Evolutionary conservation across 2,113 vertebrate genomes (phyloP).

Genomic region (Dasyornis broadbenti): DNA sequence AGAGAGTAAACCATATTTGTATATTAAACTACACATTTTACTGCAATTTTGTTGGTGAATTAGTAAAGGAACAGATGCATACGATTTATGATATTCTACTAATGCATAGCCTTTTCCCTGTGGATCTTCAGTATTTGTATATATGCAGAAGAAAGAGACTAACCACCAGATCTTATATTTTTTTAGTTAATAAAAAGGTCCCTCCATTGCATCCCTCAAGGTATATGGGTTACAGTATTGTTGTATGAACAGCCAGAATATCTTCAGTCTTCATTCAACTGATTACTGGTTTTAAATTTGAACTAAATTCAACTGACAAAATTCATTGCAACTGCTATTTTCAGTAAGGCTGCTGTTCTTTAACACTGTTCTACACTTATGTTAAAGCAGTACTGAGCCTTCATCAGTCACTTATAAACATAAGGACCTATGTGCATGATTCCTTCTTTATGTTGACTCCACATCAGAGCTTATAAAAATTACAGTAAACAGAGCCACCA

Average conservation of each 20-base stretch:
- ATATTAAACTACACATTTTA: not conserved
- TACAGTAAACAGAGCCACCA: not conserved
- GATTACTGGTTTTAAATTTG: not conserved
- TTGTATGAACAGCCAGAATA: not conserved
- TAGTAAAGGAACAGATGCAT: not conserved
- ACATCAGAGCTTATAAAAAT: not conserved
- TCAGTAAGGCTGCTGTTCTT: not conserved
- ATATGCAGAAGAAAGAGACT: not conserved
- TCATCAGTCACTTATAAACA: not conserved
- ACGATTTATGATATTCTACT: not conserved
- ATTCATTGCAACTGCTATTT: not conserved
- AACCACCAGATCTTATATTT: not conserved
- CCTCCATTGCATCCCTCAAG: not conserved
- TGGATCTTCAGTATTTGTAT: not conserved
- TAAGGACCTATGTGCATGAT: not conserved
- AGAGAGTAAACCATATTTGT: not conserved
- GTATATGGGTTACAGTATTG: not conserved
- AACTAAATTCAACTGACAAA: not conserved
- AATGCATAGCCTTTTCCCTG: not conserved
- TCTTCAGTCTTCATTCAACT: not conserved
- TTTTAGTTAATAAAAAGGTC: not conserved
- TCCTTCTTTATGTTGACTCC: accelerated
- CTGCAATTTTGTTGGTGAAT: not conserved
- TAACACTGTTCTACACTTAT: not conserved
- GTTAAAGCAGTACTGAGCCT: not conserved